phyloP scores from a whole-genome alignment of 2,113 vertebrate species.

The Odocoileus virginianus region DNA sequence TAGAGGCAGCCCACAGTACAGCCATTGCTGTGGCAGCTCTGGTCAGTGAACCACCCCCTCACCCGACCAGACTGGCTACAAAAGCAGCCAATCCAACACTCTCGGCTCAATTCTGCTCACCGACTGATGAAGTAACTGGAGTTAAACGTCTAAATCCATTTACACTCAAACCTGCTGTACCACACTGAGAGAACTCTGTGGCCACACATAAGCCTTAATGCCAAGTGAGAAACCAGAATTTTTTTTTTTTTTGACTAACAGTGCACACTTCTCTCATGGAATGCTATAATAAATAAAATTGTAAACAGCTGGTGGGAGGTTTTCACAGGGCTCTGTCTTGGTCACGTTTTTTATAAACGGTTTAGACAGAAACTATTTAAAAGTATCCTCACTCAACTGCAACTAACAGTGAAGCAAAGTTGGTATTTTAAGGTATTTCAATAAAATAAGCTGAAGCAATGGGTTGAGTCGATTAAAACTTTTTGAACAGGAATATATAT shows the following conservation, averaged over 20 bases:
- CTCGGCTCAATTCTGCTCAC: not conserved
- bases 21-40: not conserved
- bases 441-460: not conserved
- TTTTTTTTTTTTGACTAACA: not conserved
- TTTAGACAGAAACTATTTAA: not conserved
- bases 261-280: not conserved
- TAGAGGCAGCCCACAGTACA: not conserved
- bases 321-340: not conserved
- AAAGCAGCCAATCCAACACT: not conserved
- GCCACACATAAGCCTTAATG: not conserved
- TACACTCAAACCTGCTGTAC: not conserved
- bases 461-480: not conserved
- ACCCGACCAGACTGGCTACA: not conserved
- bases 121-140: not conserved
- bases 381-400: not conserved
- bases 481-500: not conserved
- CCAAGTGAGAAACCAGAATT: not conserved
- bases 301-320: not conserved
- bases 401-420: conserved; percentile 4
- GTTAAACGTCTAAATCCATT: not conserved
- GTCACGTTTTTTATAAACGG: conserved; percentile 18
- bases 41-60: not conserved
- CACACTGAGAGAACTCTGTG: not conserved
- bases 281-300: not conserved
- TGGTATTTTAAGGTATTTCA: conserved; percentile 18